A percentile compares a stretch with the other conserved stretches of the same genome.
Conservation (phyloP, 1,140 invertebrate genomes). For the Bombus sylvicola region DNA sequence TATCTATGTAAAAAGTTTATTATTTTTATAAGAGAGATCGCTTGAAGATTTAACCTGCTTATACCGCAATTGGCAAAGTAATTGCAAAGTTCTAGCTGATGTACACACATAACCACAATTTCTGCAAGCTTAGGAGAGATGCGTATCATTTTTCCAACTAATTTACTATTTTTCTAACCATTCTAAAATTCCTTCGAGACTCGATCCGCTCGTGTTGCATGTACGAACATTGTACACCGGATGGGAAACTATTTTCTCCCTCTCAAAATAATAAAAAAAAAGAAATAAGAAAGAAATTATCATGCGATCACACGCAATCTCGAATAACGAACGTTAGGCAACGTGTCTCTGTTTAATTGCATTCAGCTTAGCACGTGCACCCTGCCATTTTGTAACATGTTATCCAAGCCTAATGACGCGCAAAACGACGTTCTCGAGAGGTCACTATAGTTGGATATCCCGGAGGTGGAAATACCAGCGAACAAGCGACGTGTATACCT, state of each 20-base stretch:
- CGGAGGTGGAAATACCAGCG: neutral
- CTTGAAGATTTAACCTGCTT: neutral
- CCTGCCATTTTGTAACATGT: constrained; percentile 1
- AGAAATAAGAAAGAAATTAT: neutral
- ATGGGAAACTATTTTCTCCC: neutral
- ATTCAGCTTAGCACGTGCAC: no score
- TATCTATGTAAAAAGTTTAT: neutral
- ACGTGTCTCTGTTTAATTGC: constrained; percentile 11
- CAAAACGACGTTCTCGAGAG: neutral
- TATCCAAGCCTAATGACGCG: neutral
- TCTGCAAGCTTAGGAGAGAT: neutral
- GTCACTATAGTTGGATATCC: neutral
- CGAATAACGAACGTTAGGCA: neutral
- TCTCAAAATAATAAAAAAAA: neutral
- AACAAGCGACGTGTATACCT: neutral
- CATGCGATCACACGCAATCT: neutral
- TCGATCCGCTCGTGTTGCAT: neutral
- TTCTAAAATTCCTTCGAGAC: neutral
- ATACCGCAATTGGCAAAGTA: neutral
- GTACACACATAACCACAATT: neutral
- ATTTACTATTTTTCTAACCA: neutral
- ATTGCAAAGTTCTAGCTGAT: neutral
- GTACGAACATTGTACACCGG: neutral
- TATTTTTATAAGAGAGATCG: neutral
- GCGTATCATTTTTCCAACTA: neutral